Conservation (phyloP, 2,797 vertebrate species). For the Chrysolophus pictus region DNA sequence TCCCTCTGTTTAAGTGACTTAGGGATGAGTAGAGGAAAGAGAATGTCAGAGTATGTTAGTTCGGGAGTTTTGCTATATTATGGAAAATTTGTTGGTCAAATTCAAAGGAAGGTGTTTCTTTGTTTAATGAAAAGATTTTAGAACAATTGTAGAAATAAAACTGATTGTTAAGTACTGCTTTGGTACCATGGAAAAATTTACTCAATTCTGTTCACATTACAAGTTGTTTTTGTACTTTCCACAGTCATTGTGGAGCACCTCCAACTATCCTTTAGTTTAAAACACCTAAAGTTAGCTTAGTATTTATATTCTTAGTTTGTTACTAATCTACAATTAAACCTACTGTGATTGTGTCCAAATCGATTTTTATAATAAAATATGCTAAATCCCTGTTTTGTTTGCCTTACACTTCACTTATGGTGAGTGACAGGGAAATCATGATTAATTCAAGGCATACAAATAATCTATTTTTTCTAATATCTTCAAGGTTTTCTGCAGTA, state of each 20-base stretch:
- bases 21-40: background rate
- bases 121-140: background rate
- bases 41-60: background rate
- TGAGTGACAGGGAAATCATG: background rate
- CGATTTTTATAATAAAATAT: background rate
- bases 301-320: background rate
- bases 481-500: constrained; percentile 83
- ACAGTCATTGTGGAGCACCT: background rate
- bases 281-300: background rate
- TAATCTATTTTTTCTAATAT: constrained; percentile 79
- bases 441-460: background rate
- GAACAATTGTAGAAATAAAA: background rate
- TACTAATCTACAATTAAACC: background rate
- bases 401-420: background rate
- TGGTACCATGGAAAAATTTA: background rate
- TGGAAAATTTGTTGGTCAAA: background rate
- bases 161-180: background rate
- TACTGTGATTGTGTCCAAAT: background rate
- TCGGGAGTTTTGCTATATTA: background rate
- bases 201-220: background rate
- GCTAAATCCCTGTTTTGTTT: background rate
- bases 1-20: constrained; percentile 30
- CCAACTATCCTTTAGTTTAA: background rate
- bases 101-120: background rate
- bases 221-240: background rate